Conservation (phyloP, 2,888 invertebrate genomes). For the Orchestes rusci region DNA sequence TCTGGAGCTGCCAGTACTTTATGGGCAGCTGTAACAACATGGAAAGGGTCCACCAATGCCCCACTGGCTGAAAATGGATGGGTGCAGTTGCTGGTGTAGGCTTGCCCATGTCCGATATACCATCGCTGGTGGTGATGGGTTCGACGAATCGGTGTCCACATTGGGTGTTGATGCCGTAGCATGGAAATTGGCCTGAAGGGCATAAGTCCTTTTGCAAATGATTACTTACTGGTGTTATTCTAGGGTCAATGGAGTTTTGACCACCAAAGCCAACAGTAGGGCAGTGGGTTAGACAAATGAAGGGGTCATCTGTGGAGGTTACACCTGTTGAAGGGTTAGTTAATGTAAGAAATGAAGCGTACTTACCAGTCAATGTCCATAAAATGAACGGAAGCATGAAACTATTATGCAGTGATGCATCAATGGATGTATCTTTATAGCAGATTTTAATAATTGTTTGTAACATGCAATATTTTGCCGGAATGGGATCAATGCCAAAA, state of each 20-base stretch:
- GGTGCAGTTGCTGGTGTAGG: conserved; percentile 33
- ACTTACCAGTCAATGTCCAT: too few relatives aligned
- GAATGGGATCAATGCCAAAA: too few relatives aligned
- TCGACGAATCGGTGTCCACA: conserved; percentile 45
- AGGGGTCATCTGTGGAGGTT: conserved; percentile 28
- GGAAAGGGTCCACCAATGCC: conserved; percentile 58
- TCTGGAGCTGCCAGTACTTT: conserved; percentile 45
- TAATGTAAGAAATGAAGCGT: not conserved
- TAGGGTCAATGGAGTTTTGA: conserved; percentile 32
- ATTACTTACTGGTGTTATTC: conserved; percentile 33
- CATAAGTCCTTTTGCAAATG: conserved; percentile 28
- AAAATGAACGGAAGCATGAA: too few relatives aligned
- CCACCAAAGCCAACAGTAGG: conserved; percentile 25
- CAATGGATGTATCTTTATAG: too few relatives aligned
- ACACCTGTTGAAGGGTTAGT: conserved; percentile 26
- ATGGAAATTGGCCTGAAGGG: conserved; percentile 33
- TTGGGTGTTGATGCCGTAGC: conserved; percentile 30
- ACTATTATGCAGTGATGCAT: too few relatives aligned
- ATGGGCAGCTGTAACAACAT: conserved; percentile 69
- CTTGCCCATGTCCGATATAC: conserved; percentile 62
- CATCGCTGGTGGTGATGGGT: conserved; percentile 41
- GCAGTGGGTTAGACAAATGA: conserved; percentile 34
- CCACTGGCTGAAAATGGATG: conserved; percentile 60
- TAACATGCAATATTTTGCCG: too few relatives aligned
- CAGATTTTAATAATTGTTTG: too few relatives aligned